Evolutionary conservation across 2,888 invertebrate genomes (phyloP), one percentile per base, ranked within the genome.

Genomic region (Chymomyza caudatula): DNA sequence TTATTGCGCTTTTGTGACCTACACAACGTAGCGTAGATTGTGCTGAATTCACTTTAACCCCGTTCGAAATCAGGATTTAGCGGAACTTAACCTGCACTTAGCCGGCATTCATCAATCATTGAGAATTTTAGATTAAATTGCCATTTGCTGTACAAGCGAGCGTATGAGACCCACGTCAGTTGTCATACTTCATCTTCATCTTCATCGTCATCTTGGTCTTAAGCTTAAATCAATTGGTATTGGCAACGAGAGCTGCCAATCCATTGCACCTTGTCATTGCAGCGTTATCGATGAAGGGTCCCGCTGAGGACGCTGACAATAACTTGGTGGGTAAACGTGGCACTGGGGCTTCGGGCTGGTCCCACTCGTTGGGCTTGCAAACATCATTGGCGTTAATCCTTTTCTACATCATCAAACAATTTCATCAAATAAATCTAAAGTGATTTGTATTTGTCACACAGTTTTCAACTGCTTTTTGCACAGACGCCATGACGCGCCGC

Each of bases 381-480:
- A 80, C 78, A 84, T 84, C 85, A 81, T 73, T 82, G 85, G 78
- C 74, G 83, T 82, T 85, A 82, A 79, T 82, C 83, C 85, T 79
- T 85, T 85, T 85, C 85, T 75, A 85, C 80, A 80, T 85, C 82
- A 83, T 85, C 86, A 81, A 83, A 78, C 82, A 80, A 80, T 83
- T 85, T 85, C 86, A 84, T 83, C 82, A 80, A 83, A 85, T 83
- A 85, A 85, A 83, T 83, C 82, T 71, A 75, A 84, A 78, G 86
- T 80, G 83, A 85, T 82, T 82, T 82, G 82, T 82, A 80, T 85
- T 85, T 82, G 85, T 85, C 82, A 85, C 85, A 85, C 81, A 77
- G 73, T 73, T 77, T 77, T 70, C 78, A 72, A 76, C 75, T 77
- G 75, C 66, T 79, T 63, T 67, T 67, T 73, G 63, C 17, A 29